Conservation (phyloP, 1,140 invertebrate genomes). For the Antheraea mylitta region DNA sequence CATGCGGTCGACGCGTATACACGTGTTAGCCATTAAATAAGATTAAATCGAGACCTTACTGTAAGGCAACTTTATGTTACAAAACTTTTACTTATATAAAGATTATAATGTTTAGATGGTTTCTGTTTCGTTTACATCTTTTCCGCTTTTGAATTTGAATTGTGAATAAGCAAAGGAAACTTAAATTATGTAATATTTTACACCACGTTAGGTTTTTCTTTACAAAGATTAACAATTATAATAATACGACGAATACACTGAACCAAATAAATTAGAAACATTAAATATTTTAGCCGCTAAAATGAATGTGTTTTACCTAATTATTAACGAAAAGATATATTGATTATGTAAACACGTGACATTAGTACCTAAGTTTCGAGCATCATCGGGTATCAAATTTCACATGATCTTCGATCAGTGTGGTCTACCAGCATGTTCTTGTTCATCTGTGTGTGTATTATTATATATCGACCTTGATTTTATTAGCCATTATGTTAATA, state of each 20-base stretch:
- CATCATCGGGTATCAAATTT: not conserved
- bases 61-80: too few relatives aligned
- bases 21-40: too few relatives aligned
- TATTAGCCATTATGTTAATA: slow-evolving; percentile 11
- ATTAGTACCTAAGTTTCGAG: not conserved
- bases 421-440: slow-evolving; percentile 1
- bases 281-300: not conserved
- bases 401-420: not conserved
- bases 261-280: not conserved
- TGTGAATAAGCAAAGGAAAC: too few relatives aligned
- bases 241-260: not conserved
- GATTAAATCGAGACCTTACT: too few relatives aligned
- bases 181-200: too few relatives aligned
- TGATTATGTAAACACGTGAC: not conserved
- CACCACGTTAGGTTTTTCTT: too few relatives aligned
- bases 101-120: too few relatives aligned
- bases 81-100: too few relatives aligned
- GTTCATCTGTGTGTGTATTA: not conserved
- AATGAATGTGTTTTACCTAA: not conserved
- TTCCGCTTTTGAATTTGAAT: too few relatives aligned
- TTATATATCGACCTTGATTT: slow-evolving; percentile 7
- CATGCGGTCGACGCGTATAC: too few relatives aligned
- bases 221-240: too few relatives aligned
- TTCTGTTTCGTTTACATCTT: too few relatives aligned
- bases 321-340: not conserved